Conservation (phyloP, 2,888 invertebrate species). For the Syrista parreyssii region DNA sequence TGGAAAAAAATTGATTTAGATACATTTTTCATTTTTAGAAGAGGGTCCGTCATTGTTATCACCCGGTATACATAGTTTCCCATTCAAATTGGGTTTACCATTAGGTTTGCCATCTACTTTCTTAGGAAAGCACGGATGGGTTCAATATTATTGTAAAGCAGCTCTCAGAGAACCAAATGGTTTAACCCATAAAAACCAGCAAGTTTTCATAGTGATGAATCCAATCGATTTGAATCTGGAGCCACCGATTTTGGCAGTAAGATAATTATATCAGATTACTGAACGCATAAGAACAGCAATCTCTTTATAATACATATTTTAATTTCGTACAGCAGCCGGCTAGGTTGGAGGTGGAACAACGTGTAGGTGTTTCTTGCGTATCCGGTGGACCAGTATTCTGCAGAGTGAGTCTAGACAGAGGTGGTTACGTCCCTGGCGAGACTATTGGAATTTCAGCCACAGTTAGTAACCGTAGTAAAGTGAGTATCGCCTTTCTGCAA, state of each 20-base stretch:
- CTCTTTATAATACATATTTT: background rate
- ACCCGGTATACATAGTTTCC: constrained; percentile 94
- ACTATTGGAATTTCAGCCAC: constrained; percentile 88
- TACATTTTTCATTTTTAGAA: constrained; percentile 67
- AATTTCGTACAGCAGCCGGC: constrained; percentile 78
- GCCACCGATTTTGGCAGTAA: constrained; percentile 87
- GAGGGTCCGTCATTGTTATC: constrained; percentile 86
- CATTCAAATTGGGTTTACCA: constrained; percentile 91
- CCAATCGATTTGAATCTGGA: constrained; percentile 93
- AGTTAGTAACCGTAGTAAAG: constrained; percentile 86
- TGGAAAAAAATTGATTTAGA: background rate
- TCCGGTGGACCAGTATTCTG: constrained; percentile 90
- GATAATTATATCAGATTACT: constrained; percentile 54
- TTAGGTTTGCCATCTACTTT: constrained; percentile 92
- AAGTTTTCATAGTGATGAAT: constrained; percentile 97
- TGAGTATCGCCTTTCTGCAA: constrained; percentile 53
- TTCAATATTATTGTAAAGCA: constrained; percentile 93
- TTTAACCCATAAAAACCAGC: constrained; percentile 93
- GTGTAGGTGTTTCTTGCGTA: constrained; percentile 88
- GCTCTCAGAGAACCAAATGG: constrained; percentile 89
- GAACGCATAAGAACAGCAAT: constrained; percentile 11
- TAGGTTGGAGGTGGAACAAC: constrained; percentile 91
- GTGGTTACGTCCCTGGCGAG: constrained; percentile 96
- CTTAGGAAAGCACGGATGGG: constrained; percentile 94
- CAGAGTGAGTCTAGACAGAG: constrained; percentile 87